Evolutionary conservation across 2,797 vertebrate genomes (phyloP).

Genomic region (Scolopax bukidnonensis): DNA sequence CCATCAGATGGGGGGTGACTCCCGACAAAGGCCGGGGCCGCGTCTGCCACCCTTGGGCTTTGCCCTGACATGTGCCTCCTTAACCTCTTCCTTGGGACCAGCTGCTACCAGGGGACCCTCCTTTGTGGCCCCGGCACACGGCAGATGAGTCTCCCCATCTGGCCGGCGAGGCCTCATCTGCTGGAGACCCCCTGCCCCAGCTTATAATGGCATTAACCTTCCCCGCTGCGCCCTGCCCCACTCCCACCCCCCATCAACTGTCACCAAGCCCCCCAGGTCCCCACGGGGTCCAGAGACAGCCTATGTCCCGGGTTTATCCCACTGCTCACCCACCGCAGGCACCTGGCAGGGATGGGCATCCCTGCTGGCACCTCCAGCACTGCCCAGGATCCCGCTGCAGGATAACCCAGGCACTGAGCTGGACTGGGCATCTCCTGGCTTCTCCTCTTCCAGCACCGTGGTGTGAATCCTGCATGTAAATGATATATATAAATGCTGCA

Average conservation of each 20-base stretch:
- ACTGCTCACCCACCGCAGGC: fast-evolving
- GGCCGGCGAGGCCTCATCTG: slow-evolving; percentile 71
- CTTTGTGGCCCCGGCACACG: slow-evolving; percentile 65
- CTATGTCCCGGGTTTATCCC: neutral
- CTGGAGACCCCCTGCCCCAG: slow-evolving; percentile 60
- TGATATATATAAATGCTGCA: neutral
- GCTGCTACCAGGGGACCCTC: slow-evolving; percentile 64
- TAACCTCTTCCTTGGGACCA: slow-evolving; percentile 68
- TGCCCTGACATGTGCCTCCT: slow-evolving; percentile 77
- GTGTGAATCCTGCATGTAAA: neutral
- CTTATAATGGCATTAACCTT: slow-evolving; percentile 59
- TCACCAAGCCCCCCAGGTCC: fast-evolving
- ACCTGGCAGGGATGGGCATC: neutral
- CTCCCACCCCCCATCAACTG: neutral
- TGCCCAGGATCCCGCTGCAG: too few relatives aligned
- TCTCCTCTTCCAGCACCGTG: too few relatives aligned
- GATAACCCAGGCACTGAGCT: fast-evolving
- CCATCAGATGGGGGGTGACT: slow-evolving; percentile 63
- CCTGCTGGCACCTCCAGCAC: neutral
- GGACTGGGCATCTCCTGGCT: neutral
- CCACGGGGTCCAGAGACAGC: neutral
- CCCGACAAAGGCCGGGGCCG: slow-evolving; percentile 65
- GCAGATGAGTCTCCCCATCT: slow-evolving; percentile 82
- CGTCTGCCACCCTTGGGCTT: slow-evolving; percentile 46
- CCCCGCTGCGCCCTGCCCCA: neutral